Evolutionary conservation across 64 coral and sea anemone genomes (phyloP), one percentile per base, ranked within the genome.

Genomic region (Anthopleura sola): DNA sequence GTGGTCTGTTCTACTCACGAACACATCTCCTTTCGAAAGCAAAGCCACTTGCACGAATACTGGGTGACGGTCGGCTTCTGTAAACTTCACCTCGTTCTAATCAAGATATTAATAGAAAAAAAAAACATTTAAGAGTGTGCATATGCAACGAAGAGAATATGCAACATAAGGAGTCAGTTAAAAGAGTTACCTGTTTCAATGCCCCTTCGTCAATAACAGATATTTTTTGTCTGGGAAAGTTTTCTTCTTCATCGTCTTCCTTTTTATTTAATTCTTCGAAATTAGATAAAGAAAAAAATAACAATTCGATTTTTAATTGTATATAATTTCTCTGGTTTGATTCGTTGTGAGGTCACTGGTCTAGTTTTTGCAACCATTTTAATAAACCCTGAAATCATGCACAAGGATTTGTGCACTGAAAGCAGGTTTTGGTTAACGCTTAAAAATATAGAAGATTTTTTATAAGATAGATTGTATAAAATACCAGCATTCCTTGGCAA

Each of bases 41-140:
- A 91, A 80, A 20, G 86, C 86, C 1, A 98, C 92, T 83, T 98
- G 91, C 34, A 98, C 95, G 88, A 98, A 98, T 87, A 88, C 87
- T 19, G 95, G 95, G 58, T 98, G 78, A 31, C 89, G 83, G 88
- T 98, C 88, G 7, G 91, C 91, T 29, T 93, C 91, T 34, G 91
- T 95, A 36, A 95, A 89, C 51, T 62, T 62, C 26, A 90, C 66
- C 71, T 90, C 81, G 37, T 53, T 84, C 88, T 90, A 46, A 48
- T 66, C 4, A 46, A 88, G 58, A 48, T 80, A 36, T 8, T n/a
- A n/a, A n/a, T n/a, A n/a, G n/a, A n/a, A n/a, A n/a, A n/a, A n/a
- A n/a, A n/a, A n/a, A n/a, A n/a, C n/a, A n/a, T n/a, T n/a, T n/a
- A n/a, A 56, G 54, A 3, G 54, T 56, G 54, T 18, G 54, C 14